Conservation (phyloP, 1,140 invertebrate species). For the Trichomalopsis sarcophagae region DNA sequence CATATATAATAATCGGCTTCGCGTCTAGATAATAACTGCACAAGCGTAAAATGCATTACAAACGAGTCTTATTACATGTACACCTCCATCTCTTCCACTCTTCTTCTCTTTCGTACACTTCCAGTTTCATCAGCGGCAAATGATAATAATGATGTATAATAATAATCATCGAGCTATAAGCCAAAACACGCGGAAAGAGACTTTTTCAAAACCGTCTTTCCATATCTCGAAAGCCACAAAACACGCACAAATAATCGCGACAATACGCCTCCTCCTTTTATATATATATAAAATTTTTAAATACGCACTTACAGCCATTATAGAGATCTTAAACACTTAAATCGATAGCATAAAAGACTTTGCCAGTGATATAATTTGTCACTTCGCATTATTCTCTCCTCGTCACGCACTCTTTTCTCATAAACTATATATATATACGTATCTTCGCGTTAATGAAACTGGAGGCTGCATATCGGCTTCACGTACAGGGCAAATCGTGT, state of each 20-base stretch:
- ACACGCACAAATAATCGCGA: slow-evolving; percentile 19
- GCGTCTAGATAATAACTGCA: slow-evolving; percentile 44
- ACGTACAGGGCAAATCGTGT: neutral
- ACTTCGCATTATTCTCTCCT: slow-evolving; percentile 8
- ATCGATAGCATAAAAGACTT: slow-evolving; percentile 22
- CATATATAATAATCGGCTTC: slow-evolving; percentile 19
- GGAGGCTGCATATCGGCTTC: slow-evolving; percentile 26
- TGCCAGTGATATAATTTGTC: neutral
- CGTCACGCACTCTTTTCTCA: neutral
- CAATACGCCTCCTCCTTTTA: neutral
- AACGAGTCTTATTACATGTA: slow-evolving; percentile 37
- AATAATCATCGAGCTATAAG: slow-evolving; percentile 4
- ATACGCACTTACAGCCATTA: slow-evolving; percentile 41
- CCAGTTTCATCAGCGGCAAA: slow-evolving; percentile 49
- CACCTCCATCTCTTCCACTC: neutral
- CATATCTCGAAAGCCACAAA: neutral
- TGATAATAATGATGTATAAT: slow-evolving; percentile 15
- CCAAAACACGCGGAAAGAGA: slow-evolving; percentile 16
- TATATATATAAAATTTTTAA: slow-evolving; percentile 46
- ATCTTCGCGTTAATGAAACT: slow-evolving; percentile 49
- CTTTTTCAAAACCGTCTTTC: slow-evolving; percentile 37
- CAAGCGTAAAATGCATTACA: slow-evolving; percentile 45
- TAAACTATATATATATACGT: slow-evolving; percentile 44
- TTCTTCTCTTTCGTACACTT: neutral
- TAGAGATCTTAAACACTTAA: slow-evolving; percentile 33